These are phyloP conservation scores for Boloria selene DNA, from an alignment of 2,888 invertebrate species.

Conservation along the genomic window DNA sequence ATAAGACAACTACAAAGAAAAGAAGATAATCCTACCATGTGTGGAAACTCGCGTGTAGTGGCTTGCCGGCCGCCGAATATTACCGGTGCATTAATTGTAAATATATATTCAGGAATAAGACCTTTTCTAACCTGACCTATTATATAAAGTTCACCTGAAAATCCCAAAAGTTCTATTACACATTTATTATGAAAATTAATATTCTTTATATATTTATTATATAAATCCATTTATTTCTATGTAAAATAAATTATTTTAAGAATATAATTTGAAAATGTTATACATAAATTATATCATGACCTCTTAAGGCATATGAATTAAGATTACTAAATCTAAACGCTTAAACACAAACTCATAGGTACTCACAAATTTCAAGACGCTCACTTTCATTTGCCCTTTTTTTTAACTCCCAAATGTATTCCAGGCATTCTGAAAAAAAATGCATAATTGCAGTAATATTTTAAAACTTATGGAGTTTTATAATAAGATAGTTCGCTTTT, in stretches of 20 bases:
- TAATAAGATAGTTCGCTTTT: no score
- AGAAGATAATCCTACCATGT: slow-evolving; percentile 52
- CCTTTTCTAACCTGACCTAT: slow-evolving; percentile 33
- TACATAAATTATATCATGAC: background rate
- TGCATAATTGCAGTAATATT: no score
- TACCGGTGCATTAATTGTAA: slow-evolving; percentile 36
- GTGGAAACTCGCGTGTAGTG: slow-evolving; percentile 57
- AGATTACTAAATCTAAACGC: background rate
- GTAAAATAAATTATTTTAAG: no score
- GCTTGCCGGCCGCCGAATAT: slow-evolving; percentile 50
- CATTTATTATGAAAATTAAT: no score
- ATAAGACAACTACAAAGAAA: background rate
- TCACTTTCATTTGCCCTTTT: slow-evolving; percentile 44
- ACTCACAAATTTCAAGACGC: slow-evolving; percentile 51
- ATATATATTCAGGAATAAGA: slow-evolving; percentile 27
- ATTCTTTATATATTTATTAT: no score
- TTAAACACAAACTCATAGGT: background rate
- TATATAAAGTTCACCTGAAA: slow-evolving; percentile 34
- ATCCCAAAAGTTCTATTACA: background rate
- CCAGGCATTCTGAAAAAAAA: slow-evolving; percentile 37
- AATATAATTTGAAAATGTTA: no score
- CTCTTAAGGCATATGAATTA: background rate
- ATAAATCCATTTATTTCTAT: no score
- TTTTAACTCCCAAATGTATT: slow-evolving; percentile 37
- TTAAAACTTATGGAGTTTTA: no score